phyloP scores from a whole-genome alignment of 1,140 invertebrate species.

The Thalassaphorura encarpata region DNA sequence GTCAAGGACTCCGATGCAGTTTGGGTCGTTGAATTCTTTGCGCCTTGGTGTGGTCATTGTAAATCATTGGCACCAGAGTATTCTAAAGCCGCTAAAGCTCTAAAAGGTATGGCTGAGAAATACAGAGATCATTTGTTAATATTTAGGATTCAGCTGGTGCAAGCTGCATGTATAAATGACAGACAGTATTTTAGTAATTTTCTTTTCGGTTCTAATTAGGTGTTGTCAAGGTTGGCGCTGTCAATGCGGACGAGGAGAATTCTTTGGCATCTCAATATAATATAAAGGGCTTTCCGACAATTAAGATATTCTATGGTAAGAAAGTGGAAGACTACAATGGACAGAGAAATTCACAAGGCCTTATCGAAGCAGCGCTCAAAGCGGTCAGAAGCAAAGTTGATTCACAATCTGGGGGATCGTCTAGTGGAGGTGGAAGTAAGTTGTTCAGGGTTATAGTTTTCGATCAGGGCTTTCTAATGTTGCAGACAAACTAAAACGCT shows the following conservation, averaged over 20 bases:
- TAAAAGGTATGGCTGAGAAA: conserved; percentile 71
- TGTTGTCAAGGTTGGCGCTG: conserved; percentile 83
- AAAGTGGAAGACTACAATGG: conserved; percentile 81
- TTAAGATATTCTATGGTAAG: conserved; percentile 84
- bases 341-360: conserved; percentile 66
- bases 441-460: conserved; percentile 6
- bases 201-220: conserved; percentile 48
- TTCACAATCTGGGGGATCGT: conserved; percentile 51
- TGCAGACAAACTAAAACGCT: too few species aligned
- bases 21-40: conserved; percentile 91
- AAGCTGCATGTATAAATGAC: too few species aligned
- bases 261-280: conserved; percentile 67
- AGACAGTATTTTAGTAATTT: background rate
- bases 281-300: conserved; percentile 87
- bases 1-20: conserved; percentile 75
- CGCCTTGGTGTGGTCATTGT: conserved; percentile 75
- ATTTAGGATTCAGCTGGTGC: too few species aligned
- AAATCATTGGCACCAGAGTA: conserved; percentile 74
- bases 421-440: conserved; percentile 30
- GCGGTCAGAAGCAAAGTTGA: conserved; percentile 59
- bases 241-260: conserved; percentile 84
- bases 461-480: conserved; percentile 31
- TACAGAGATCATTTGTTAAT: background rate
- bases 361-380: conserved; percentile 72
- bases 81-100: conserved; percentile 71